These are phyloP conservation scores for Monopis laevigella DNA, from an alignment of 2,888 invertebrate species.

Conservation along the genomic window DNA sequence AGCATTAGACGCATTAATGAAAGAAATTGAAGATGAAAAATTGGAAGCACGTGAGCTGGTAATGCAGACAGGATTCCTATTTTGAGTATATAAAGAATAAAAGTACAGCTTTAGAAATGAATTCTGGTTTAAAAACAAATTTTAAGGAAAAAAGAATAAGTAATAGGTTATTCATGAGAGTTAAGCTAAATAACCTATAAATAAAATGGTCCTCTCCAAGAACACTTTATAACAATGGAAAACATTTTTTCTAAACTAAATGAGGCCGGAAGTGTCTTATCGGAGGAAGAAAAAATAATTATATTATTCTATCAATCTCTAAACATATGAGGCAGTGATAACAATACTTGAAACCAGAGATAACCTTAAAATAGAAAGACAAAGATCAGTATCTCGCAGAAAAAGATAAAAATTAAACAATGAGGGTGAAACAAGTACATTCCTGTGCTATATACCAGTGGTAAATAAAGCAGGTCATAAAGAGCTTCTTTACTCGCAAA, in stretches of 20 bases:
- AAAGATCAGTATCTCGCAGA: constrained; percentile 14
- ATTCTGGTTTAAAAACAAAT: neutral
- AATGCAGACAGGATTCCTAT: neutral
- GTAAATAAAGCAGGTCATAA: too few species aligned
- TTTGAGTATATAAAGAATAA: neutral
- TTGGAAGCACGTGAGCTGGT: neutral
- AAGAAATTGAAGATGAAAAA: neutral
- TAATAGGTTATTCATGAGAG: neutral
- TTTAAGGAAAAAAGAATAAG: neutral
- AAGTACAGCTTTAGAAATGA: neutral
- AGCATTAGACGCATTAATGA: neutral
- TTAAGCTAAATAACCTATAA: neutral
- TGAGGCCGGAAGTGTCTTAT: neutral
- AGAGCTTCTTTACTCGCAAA: too few species aligned
- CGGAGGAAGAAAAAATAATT: constrained; percentile 4
- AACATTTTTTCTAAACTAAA: neutral
- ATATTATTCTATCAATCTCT: constrained; percentile 2
- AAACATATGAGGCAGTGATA: neutral
- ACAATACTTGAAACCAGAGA: neutral
- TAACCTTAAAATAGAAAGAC: constrained; percentile 2
- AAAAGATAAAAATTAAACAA: constrained; percentile 14
- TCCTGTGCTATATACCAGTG: too few species aligned
- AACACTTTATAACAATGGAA: neutral
- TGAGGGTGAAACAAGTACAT: too few species aligned
- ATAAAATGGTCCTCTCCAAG: neutral